Base-by-base conservation (phyloP, 1,140 invertebrate genomes). In the Lasioglossum albipes region DNA sequence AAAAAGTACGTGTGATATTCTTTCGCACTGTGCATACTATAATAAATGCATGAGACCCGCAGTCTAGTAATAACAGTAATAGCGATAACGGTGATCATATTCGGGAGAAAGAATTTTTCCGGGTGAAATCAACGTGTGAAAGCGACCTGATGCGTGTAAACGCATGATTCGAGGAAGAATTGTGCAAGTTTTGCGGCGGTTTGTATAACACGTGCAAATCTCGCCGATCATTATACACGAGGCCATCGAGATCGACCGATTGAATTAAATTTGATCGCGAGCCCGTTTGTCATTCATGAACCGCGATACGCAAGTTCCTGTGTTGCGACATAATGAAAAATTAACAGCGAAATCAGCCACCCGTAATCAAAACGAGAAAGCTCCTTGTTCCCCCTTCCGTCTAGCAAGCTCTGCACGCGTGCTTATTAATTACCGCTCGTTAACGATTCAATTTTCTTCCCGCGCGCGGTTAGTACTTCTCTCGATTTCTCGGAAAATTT, bases 241-340 rank as follows among this genome's bases (percentile, higher is more conserved):
- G 65, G 41, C 42, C 66, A 31, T 0, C 9, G 45, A 77, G 54
- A 69, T 68, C 54, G 18, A 2, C 12, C 41, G 54, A 69, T 61
- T 77, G 10, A 69, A 77, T 76, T 18, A 42, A 68, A 75, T 61
- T 67, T 27, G 22, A 10, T 59, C 18, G 22, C 7, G 22, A 49
- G 16, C 45, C 7, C 64, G 22, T 13, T 59, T 36, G 27, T 61
- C 41, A 61, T 49, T 36, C 41, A 7, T 57, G n/a, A 54, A 54
- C 12, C n/a, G 31, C 7, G 4, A 18, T 12, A 1, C n/a, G 7
- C 13, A 22, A 77, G 12, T 77, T 64, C 57, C 67, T 41, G 5
- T 52, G 27, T 62, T 49, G 7, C 52, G 16, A 62, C 20, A 57
- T 22, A 77, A 77, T 71, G 22, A 62, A 71, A 77, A 71, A 71